A percentile compares a stretch with the other conserved stretches of the same genome.
Evolutionary conservation across 2,888 invertebrate species (phyloP).

Genomic region (Epistrophe grossulariae): DNA sequence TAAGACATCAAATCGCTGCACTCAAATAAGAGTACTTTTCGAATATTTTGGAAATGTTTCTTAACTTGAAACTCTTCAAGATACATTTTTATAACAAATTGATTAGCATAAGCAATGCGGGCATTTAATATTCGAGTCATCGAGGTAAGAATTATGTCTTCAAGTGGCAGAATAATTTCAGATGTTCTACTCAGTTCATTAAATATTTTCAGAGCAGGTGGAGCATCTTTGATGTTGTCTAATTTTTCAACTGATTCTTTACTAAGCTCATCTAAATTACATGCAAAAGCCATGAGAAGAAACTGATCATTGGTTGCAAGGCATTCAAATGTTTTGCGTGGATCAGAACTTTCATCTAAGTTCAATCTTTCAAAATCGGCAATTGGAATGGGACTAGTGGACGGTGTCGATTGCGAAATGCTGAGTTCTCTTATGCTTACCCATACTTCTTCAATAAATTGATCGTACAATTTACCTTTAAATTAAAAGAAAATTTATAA

Average conservation of each 20-base stretch:
- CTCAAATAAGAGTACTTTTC: conserved; percentile 85
- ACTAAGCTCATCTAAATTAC: conserved; percentile 72
- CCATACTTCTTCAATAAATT: conserved; percentile 78
- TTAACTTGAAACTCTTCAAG: conserved; percentile 84
- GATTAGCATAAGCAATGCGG: conserved; percentile 83
- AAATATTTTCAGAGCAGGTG: conserved; percentile 76
- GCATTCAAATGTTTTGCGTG: conserved; percentile 66
- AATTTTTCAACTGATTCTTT: conserved; percentile 57
- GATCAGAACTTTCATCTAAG: conserved; percentile 25
- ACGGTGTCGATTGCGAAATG: not conserved
- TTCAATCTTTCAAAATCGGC: conserved; percentile 33
- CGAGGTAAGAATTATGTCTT: conserved; percentile 83
- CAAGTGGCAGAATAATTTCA: conserved; percentile 81
- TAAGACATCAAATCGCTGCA: conserved; percentile 85
- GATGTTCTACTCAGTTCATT: conserved; percentile 56
- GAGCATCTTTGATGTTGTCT: conserved; percentile 28
- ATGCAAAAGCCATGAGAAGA: conserved; percentile 78
- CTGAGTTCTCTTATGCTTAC: conserved; percentile 71
- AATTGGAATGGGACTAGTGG: conserved; percentile 16
- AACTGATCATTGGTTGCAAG: conserved; percentile 79
- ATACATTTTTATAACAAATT: conserved; percentile 84
- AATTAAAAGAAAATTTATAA: not conserved
- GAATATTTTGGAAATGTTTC: conserved; percentile 84
- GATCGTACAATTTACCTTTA: conserved; percentile 78
- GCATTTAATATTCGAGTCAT: conserved; percentile 83